Evolutionary conservation across 2,888 invertebrate species (phyloP).

Genomic region (Oligia strigilis): DNA sequence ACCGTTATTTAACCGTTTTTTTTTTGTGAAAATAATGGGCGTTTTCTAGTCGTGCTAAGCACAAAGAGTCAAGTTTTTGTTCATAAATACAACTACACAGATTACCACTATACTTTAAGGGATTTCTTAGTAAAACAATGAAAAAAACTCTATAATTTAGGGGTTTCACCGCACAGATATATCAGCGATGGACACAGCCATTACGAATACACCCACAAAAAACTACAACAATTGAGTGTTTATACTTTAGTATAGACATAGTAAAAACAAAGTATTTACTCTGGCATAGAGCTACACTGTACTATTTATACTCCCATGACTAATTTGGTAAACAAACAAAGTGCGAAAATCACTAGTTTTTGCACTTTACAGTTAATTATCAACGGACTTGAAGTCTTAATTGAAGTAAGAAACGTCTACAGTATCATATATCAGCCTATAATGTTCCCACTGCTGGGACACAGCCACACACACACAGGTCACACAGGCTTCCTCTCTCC

Average conservation of each 20-base stretch:
- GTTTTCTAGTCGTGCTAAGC: neutral
- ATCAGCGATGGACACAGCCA: neutral
- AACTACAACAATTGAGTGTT: constrained; percentile 23
- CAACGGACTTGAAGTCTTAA: neutral
- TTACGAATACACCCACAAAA: constrained; percentile 14
- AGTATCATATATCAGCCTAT: too few species aligned
- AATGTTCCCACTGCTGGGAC: too few species aligned
- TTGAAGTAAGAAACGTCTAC: neutral
- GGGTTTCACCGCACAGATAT: neutral
- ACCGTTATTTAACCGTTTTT: too few species aligned
- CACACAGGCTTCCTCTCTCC: too few species aligned
- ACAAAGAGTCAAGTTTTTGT: neutral
- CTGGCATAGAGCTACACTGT: too few species aligned
- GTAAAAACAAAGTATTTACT: too few species aligned
- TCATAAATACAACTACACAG: neutral
- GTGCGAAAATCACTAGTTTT: neutral
- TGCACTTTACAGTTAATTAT: neutral
- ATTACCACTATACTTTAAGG: neutral
- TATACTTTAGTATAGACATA: neutral
- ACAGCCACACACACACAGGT: too few species aligned
- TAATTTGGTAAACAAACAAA: constrained; percentile 5
- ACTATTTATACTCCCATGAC: neutral
- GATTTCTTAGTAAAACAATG: neutral
- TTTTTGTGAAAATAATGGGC: neutral
- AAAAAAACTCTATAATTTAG: neutral